Evolutionary conservation across 2,797 vertebrate genomes (phyloP).

Genomic region (Nyctibius grandis): DNA sequence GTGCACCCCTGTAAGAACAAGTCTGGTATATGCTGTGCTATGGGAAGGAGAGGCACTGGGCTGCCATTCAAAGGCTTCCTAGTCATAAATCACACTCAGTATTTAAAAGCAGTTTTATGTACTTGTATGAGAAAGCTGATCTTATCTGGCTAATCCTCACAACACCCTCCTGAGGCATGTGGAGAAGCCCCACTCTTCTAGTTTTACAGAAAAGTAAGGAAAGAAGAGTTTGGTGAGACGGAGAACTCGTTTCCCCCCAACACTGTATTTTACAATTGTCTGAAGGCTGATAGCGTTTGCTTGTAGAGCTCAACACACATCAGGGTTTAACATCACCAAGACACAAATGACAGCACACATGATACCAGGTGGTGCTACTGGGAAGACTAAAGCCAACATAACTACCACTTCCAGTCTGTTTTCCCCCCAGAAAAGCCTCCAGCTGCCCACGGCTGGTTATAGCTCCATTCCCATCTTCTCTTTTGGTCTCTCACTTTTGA

Average conservation of each 20-base stretch:
- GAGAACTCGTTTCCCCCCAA: not conserved
- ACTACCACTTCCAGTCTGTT: not conserved
- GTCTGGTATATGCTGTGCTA: not conserved
- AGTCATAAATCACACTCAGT: not conserved
- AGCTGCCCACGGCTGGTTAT: not conserved
- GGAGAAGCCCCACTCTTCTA: not conserved
- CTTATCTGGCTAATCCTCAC: not conserved
- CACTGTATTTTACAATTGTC: not conserved
- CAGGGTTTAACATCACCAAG: not conserved
- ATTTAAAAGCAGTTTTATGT: not conserved
- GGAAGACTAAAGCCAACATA: not conserved
- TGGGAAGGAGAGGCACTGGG: not conserved
- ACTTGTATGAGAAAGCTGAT: not conserved
- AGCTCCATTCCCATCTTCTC: not conserved
- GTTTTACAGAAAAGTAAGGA: not conserved
- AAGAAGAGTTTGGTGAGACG: not conserved
- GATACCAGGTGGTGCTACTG: not conserved
- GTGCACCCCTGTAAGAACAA: not conserved
- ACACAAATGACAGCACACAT: not conserved
- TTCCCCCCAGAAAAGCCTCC: not conserved
- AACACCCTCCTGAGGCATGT: not conserved
- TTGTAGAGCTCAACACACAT: not conserved
- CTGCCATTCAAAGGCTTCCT: not conserved
- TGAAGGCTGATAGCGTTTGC: not conserved
- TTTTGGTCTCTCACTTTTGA: not conserved